These are phyloP conservation scores for Herpetotheres cachinnans DNA, from an alignment of 2,113 vertebrate species.

Conservation along the genomic window DNA sequence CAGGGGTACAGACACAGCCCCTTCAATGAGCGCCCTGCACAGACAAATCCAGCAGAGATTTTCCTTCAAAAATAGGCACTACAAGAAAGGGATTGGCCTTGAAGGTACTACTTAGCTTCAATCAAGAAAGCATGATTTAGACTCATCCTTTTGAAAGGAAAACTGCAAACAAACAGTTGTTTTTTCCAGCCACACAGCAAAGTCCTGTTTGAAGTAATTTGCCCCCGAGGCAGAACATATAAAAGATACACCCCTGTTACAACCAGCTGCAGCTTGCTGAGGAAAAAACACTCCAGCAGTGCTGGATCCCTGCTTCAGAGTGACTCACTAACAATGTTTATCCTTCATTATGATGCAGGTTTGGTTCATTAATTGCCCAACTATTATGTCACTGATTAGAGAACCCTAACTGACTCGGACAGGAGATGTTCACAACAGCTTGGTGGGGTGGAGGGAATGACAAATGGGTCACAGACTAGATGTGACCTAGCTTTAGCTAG, in stretches of 20 bases:
- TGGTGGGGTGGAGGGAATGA: background rate
- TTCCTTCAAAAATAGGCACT: background rate
- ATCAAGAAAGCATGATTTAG: background rate
- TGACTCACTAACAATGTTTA: constrained; percentile 50
- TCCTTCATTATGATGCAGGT: constrained; percentile 1
- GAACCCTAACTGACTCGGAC: background rate
- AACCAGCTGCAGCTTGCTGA: constrained; percentile 49
- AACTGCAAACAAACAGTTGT: constrained; percentile 1
- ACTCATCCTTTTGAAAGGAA: background rate
- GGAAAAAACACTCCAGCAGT: background rate
- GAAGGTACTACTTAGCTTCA: background rate
- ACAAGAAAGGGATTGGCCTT: background rate
- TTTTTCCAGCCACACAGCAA: constrained; percentile 14
- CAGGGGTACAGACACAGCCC: background rate
- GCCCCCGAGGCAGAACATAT: background rate
- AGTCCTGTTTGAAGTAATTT: constrained; percentile 5
- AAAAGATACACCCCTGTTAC: constrained; percentile 17
- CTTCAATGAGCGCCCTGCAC: background rate
- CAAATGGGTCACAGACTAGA: background rate
- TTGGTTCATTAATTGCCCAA: constrained; percentile 28
- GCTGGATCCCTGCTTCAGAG: background rate
- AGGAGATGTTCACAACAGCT: background rate
- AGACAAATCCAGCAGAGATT: background rate
- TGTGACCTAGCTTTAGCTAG: background rate
- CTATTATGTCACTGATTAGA: constrained; percentile 27